A percentile compares a stretch with the other conserved stretches of the same genome.
These are phyloP conservation scores for Spisula solida DNA, from an alignment of 2,888 invertebrate genomes.

Conservation along the genomic window DNA sequence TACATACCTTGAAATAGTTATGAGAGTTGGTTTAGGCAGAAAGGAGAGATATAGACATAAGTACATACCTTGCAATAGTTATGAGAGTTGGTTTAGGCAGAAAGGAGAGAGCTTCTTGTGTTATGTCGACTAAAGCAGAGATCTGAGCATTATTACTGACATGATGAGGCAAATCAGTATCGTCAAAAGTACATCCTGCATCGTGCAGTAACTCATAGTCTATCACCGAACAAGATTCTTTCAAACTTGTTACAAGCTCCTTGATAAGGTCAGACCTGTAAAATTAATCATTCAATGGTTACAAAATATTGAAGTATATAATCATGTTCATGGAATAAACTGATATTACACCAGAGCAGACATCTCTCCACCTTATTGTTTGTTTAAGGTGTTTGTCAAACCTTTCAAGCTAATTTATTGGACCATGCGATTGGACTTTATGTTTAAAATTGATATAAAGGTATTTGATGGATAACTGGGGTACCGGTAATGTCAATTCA, in stretches of 20 bases:
- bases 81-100: conserved; percentile 91
- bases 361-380: too few relatives aligned
- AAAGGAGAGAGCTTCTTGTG: conserved; percentile 90
- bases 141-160: conserved; percentile 92
- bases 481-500: too few relatives aligned
- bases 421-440: too few relatives aligned
- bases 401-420: too few relatives aligned
- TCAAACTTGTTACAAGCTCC: conserved; percentile 29
- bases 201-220: conserved; percentile 94
- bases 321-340: too few relatives aligned
- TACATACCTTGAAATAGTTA: conserved; percentile 93
- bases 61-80: conserved; percentile 92
- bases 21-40: conserved; percentile 91
- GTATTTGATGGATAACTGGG: too few relatives aligned
- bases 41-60: too few relatives aligned
- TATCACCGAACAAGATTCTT: conserved; percentile 78
- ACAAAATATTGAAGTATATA: too few relatives aligned
- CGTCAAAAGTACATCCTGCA: conserved; percentile 96
- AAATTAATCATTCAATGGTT: background rate
- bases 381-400: too few relatives aligned
- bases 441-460: too few relatives aligned
- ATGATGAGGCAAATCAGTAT: conserved; percentile 94
- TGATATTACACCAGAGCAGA: too few relatives aligned
- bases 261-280: conserved; percentile 37
- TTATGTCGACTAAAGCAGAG: conserved; percentile 89